Percentiles rank a stretch among this genome's conserved stretches.
Evolutionary conservation across 2,888 invertebrate genomes (phyloP).

Genomic region (Ormia ochracea): DNA sequence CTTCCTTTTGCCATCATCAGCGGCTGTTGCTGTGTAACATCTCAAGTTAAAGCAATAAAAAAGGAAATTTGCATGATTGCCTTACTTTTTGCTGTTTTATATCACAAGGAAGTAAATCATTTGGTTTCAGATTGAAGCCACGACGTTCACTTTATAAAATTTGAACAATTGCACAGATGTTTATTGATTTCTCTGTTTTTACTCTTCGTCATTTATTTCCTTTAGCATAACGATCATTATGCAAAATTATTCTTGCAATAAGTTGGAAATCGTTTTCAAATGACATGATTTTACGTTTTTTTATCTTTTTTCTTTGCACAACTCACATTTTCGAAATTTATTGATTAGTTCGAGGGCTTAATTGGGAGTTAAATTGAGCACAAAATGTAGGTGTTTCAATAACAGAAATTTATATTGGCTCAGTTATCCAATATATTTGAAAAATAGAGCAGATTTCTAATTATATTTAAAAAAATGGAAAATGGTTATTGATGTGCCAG

Average conservation of each 20-base stretch:
- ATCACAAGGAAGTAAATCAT: slow-evolving; percentile 51
- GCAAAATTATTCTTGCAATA: slow-evolving; percentile 56
- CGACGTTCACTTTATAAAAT: not conserved
- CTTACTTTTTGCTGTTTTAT: not conserved
- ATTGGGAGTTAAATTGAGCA: not conserved
- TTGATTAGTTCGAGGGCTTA: slow-evolving; percentile 29
- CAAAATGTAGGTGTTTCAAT: slow-evolving; percentile 21
- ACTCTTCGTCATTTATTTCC: slow-evolving; percentile 30
- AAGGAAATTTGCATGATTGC: slow-evolving; percentile 42
- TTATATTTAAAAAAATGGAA: no score
- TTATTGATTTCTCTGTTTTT: slow-evolving; percentile 34
- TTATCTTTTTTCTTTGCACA: not conserved
- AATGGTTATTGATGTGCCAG: slow-evolving; percentile 57
- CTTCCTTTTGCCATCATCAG: slow-evolving; percentile 20
- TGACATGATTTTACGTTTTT: slow-evolving; percentile 36
- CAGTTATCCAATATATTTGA: not conserved
- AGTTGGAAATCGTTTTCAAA: slow-evolving; percentile 35
- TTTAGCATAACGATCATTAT: slow-evolving; percentile 50
- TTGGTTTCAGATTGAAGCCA: slow-evolving; percentile 13
- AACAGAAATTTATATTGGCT: not conserved
- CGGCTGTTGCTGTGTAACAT: not conserved
- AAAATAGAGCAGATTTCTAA: not conserved
- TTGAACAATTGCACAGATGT: slow-evolving; percentile 58
- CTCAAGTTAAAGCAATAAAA: not conserved
- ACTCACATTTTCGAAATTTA: slow-evolving; percentile 12